Base-by-base conservation (phyloP, 2,797 vertebrate genomes). In the Apogon talboti region DNA sequence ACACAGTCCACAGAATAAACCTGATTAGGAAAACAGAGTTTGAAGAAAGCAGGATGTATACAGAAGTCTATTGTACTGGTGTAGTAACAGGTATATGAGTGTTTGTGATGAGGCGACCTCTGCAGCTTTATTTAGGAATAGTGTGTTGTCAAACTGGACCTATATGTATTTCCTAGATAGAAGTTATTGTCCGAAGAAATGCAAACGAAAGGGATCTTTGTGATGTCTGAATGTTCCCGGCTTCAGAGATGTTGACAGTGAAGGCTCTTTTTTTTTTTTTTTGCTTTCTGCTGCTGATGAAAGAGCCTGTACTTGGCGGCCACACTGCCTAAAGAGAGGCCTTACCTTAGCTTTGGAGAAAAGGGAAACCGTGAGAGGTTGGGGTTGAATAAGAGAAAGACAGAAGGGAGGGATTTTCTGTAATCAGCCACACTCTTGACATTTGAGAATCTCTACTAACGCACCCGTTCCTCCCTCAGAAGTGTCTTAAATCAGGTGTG, bases 401-500 rank as follows among this genome's bases (percentile, higher is more conserved):
- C 21, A 1, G 49, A 59, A 62, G 43, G 82, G 43, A 51, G 49
- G 38, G 50, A 78, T 68, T 73, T 58, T 69, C 80, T 86, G 81
- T 78, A 78, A 79, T 87, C 84, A 73, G 73, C 70, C 57, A 45
- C 71, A 60, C 74, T 64, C 66, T 64, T 67, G 41, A 66, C 61
- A 41, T 86, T 65, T 16, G 18, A 63, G 33, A 71, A 49, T 84
- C 79, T 86, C 81, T 84, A 57, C 76, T 65, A 67, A 83, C 66
- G 58, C 78, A 51, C 73, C 75, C 79, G 66, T 80, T 86, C 78
- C 80, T 82, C 70, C 84, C 67, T 81, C 59, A 77, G 82, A 91
- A 89, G 89, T 93, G 91, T 92, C 88, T 92, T 91, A 87, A 87
- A 79, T 76, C 47, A 5, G 3, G 24, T 28, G 64, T 74, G 74